Conservation (phyloP, 2,888 invertebrate genomes). For the Euphydryas editha region DNA sequence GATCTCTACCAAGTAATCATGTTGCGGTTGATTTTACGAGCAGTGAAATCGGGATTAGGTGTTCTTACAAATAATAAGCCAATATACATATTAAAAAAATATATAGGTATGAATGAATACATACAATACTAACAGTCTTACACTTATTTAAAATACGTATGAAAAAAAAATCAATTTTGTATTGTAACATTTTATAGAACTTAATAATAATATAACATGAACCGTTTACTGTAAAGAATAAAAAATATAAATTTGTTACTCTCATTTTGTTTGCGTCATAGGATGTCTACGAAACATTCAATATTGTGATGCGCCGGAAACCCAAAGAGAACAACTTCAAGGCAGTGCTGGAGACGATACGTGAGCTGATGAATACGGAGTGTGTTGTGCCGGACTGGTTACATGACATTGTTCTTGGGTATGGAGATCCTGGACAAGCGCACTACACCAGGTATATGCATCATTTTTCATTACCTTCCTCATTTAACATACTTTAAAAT, state of each 20-base stretch:
- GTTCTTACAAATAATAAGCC: too few relatives aligned
- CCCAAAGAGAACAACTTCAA: conserved; percentile 99
- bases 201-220: too few relatives aligned
- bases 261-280: conserved; percentile 44
- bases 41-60: too few relatives aligned
- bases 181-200: too few relatives aligned
- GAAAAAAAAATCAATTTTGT: too few relatives aligned
- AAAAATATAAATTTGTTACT: not conserved
- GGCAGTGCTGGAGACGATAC: conserved; percentile 98
- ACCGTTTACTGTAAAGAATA: too few relatives aligned
- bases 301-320: conserved; percentile 98
- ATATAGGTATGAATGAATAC: too few relatives aligned
- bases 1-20: too few relatives aligned
- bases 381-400: conserved; percentile 98
- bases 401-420: conserved; percentile 98
- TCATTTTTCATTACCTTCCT: not conserved
- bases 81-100: too few relatives aligned
- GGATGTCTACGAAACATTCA: conserved; percentile 96
- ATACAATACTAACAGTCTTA: too few relatives aligned
- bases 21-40: too few relatives aligned
- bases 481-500: not conserved
- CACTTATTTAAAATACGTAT: too few relatives aligned
- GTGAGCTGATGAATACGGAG: conserved; percentile 99
- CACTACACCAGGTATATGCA: conserved; percentile 90
- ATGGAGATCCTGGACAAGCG: conserved; percentile 98